Conservation (phyloP, 2,113 vertebrate genomes). For the Mobula birostris region DNA sequence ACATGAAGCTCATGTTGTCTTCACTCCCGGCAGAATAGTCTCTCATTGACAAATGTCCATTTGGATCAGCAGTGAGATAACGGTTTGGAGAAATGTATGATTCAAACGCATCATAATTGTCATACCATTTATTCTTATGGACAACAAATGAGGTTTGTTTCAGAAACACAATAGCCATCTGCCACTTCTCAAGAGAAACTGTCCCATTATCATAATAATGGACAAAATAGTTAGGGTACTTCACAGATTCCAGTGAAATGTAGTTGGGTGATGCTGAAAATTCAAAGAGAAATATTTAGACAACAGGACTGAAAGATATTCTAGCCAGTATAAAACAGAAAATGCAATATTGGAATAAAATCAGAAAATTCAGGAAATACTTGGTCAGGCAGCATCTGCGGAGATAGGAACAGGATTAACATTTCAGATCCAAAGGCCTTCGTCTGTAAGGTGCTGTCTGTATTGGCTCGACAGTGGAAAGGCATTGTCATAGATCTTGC, state of each 20-base stretch:
- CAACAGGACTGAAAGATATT: background rate
- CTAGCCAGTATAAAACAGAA: background rate
- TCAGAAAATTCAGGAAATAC: too few species aligned
- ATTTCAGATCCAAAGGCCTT: too few species aligned
- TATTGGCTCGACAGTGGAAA: background rate
- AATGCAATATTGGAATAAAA: background rate
- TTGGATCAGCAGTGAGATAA: slow-evolving; percentile 21
- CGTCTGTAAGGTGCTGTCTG: too few species aligned
- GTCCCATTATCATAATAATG: slow-evolving; percentile 39
- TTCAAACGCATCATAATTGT: slow-evolving; percentile 36
- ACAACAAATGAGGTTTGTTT: slow-evolving; percentile 39
- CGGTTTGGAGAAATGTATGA: slow-evolving; percentile 35
- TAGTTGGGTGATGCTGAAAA: slow-evolving; percentile 17
- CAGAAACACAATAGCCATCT: slow-evolving; percentile 38
- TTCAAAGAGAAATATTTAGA: background rate
- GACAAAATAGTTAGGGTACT: slow-evolving; percentile 41
- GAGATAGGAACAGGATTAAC: too few species aligned
- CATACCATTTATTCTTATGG: slow-evolving; percentile 36
- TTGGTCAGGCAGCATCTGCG: too few species aligned
- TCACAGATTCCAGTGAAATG: slow-evolving; percentile 42
- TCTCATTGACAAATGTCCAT: slow-evolving; percentile 16
- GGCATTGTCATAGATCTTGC: background rate
- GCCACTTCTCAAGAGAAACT: slow-evolving; percentile 41
- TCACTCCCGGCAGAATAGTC: slow-evolving; percentile 28
- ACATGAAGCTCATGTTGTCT: slow-evolving; percentile 40